Evolutionary conservation across 2,797 vertebrate species (phyloP).

Genomic region (Anableps anableps): DNA sequence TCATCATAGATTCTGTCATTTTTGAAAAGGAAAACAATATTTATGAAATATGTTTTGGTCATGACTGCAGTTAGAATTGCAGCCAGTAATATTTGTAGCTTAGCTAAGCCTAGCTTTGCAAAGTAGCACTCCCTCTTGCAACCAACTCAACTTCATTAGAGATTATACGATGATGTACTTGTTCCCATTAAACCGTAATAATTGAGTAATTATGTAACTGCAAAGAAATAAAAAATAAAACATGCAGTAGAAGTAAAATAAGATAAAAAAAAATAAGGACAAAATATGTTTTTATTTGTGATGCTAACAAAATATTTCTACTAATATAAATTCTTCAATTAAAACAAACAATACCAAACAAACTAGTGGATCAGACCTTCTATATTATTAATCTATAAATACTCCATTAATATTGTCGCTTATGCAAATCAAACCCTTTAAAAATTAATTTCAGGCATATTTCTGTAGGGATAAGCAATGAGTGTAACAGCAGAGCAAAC

Average conservation of each 20-base stretch:
- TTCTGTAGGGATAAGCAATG: slow-evolving; percentile 43
- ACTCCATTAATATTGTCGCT: slow-evolving; percentile 22
- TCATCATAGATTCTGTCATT: not conserved
- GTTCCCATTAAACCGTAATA: not conserved
- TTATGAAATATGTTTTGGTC: not conserved
- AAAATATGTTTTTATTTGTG: not conserved
- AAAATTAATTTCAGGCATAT: slow-evolving; percentile 55
- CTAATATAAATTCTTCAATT: not conserved
- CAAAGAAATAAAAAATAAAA: not conserved
- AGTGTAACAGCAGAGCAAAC: slow-evolving; percentile 69
- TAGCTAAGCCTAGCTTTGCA: not conserved
- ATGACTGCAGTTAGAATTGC: not conserved
- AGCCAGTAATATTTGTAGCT: not conserved
- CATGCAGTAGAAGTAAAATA: not conserved
- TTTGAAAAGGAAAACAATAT: not conserved
- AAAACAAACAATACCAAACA: not conserved
- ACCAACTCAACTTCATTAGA: not conserved
- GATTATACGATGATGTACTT: not conserved
- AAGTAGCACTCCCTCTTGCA: not conserved
- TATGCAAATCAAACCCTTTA: slow-evolving; percentile 44
- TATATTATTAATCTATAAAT: not conserved
- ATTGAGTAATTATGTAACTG: not conserved
- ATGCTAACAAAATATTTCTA: not conserved
- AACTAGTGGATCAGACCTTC: not conserved
- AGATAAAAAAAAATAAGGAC: not conserved